phyloP scores from a whole-genome alignment of 1,140 invertebrate species.

The Sinella curviseta region DNA sequence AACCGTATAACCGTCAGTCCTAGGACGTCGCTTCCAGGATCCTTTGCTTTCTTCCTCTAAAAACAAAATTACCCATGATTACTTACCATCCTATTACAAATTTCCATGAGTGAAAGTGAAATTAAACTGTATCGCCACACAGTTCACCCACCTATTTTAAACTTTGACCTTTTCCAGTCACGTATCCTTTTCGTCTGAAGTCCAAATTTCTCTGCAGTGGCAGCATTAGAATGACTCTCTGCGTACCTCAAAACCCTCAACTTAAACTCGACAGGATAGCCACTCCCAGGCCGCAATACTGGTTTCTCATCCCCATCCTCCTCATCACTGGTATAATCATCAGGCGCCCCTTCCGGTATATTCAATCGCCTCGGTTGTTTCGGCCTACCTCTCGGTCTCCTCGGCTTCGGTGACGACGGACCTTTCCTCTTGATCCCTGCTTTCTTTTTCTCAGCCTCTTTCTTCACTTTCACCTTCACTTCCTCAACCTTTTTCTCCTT shows the following conservation, averaged over 20 bases:
- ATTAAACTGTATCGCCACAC: not conserved
- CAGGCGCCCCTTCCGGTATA: not conserved
- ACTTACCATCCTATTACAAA: not conserved
- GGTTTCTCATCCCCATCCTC: not conserved
- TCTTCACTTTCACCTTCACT: not conserved
- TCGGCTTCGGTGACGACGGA: not conserved
- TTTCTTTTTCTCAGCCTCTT: not conserved
- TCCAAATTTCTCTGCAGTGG: constrained; percentile 1
- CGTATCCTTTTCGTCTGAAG: not conserved
- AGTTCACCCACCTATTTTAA: constrained; percentile 1
- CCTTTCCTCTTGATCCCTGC: not conserved
- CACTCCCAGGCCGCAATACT: too few species aligned
- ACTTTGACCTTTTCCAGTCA: not conserved
- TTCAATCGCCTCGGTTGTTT: not conserved
- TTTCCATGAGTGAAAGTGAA: too few species aligned
- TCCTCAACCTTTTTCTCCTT: not conserved
- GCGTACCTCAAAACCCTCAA: not conserved
- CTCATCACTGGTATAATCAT: not conserved
- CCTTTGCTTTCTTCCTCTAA: not conserved
- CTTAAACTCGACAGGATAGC: not conserved
- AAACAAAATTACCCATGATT: not conserved
- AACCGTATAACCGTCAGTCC: not conserved
- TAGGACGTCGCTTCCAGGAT: not conserved
- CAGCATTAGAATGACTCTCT: not conserved
- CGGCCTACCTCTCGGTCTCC: not conserved